phyloP scores from a whole-genome alignment of 2,888 invertebrate species.

The Lamellibrachia satsuma region DNA sequence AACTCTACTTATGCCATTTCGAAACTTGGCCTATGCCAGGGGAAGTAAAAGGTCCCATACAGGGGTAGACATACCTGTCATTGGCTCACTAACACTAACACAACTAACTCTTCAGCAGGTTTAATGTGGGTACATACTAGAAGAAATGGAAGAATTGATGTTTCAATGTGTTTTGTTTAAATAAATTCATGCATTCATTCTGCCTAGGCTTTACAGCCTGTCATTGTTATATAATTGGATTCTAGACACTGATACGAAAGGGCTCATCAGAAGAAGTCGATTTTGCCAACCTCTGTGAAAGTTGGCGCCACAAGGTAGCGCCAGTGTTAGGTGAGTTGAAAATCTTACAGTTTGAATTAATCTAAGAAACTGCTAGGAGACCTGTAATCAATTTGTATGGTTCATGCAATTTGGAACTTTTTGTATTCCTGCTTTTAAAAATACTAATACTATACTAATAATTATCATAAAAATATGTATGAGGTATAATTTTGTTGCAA shows the following conservation, averaged over 20 bases:
- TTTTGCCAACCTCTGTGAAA: slow-evolving; percentile 66
- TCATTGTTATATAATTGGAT: neutral
- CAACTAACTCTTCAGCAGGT: too few relatives aligned
- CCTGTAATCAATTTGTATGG: too few relatives aligned
- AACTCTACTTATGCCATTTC: too few relatives aligned
- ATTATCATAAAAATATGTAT: neutral
- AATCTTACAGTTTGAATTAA: slow-evolving; percentile 21
- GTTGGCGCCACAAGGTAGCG: slow-evolving; percentile 69
- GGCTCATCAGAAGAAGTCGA: slow-evolving; percentile 53
- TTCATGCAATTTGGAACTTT: too few relatives aligned
- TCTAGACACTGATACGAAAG: slow-evolving; percentile 63
- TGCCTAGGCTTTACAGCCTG: neutral
- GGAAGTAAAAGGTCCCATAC: too few relatives aligned
- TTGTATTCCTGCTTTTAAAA: neutral
- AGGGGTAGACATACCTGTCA: too few relatives aligned
- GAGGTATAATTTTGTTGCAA: too few relatives aligned
- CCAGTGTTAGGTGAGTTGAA: slow-evolving; percentile 53
- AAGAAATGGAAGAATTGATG: neutral
- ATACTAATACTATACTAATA: neutral
- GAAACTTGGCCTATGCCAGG: too few relatives aligned
- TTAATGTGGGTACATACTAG: neutral
- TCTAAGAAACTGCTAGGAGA: neutral
- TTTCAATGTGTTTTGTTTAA: neutral
- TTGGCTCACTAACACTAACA: too few relatives aligned
- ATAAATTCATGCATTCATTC: neutral